phyloP scores from a whole-genome alignment of 2,797 vertebrate species.

The Dryobates pubescens region DNA sequence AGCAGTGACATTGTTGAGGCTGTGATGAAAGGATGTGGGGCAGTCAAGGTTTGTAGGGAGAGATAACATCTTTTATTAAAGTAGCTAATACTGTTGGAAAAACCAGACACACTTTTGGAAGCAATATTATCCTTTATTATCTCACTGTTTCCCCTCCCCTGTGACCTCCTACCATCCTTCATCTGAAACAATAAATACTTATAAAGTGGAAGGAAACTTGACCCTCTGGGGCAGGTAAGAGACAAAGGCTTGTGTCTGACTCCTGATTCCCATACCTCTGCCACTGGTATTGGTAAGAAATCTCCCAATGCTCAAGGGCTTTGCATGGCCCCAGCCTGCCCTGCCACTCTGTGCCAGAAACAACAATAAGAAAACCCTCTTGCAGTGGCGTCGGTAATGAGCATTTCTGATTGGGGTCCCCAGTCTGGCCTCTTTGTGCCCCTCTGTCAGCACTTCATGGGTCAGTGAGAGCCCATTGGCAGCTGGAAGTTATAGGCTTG shows the following conservation, averaged over 20 bases:
- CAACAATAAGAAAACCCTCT: constrained; percentile 26
- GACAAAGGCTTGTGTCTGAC: constrained; percentile 64
- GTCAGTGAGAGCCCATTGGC: not conserved
- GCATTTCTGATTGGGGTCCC: not conserved
- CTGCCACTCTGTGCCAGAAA: constrained; percentile 45
- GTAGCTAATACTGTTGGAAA: constrained; percentile 47
- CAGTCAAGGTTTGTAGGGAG: constrained; percentile 49
- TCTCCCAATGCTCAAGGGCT: constrained; percentile 23
- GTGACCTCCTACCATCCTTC: constrained; percentile 51
- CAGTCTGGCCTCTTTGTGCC: not conserved
- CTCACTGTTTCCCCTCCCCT: constrained; percentile 11
- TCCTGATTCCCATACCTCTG: constrained; percentile 29
- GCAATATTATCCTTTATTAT: constrained; percentile 65
- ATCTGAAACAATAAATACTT: constrained; percentile 70
- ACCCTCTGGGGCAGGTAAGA: constrained; percentile 65
- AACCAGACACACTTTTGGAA: constrained; percentile 62
- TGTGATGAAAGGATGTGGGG: constrained; percentile 32
- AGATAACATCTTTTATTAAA: constrained; percentile 67
- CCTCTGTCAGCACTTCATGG: not conserved
- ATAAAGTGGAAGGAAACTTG: constrained; percentile 65
- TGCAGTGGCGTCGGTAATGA: not conserved
- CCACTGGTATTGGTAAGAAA: not conserved
- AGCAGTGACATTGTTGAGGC: constrained; percentile 16
- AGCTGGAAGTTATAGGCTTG: not conserved
- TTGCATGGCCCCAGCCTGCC: not conserved